Conservation (phyloP, 2,113 vertebrate species). For the Odocoileus hemionus region DNA sequence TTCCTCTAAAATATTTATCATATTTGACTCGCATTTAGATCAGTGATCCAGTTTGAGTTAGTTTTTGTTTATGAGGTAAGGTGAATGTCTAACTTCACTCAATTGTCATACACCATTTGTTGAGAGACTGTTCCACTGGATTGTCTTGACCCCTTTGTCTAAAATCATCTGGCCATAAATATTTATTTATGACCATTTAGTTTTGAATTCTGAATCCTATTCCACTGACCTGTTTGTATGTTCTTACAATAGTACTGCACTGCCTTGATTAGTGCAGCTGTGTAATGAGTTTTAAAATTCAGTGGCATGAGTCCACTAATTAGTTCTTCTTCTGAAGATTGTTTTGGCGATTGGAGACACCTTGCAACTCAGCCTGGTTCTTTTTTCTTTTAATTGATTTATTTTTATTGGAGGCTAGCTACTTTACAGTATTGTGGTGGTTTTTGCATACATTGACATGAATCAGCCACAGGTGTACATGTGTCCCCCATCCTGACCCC, state of each 20-base stretch:
- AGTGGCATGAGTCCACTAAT: neutral
- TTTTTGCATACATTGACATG: neutral
- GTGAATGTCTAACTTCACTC: neutral
- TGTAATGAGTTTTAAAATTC: neutral
- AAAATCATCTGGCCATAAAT: neutral
- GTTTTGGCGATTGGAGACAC: neutral
- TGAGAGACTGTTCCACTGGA: neutral
- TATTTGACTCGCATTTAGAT: neutral
- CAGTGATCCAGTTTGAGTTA: neutral
- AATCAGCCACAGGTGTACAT: neutral
- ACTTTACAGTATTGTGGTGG: neutral
- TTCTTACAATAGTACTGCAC: neutral
- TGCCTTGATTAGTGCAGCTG: neutral
- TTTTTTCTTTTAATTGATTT: neutral
- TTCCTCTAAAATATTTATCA: neutral
- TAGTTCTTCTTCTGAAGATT: neutral
- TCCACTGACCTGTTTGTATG: neutral
- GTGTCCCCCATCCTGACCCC: neutral
- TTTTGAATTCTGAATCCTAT: neutral
- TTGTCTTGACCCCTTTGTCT: neutral
- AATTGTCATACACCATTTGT: neutral
- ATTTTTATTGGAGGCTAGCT: neutral
- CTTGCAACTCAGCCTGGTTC: neutral
- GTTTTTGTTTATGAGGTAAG: neutral
- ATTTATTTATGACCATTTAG: neutral